phyloP scores from a whole-genome alignment of 2,113 vertebrate genomes.

The Leucopsar rothschildi region DNA sequence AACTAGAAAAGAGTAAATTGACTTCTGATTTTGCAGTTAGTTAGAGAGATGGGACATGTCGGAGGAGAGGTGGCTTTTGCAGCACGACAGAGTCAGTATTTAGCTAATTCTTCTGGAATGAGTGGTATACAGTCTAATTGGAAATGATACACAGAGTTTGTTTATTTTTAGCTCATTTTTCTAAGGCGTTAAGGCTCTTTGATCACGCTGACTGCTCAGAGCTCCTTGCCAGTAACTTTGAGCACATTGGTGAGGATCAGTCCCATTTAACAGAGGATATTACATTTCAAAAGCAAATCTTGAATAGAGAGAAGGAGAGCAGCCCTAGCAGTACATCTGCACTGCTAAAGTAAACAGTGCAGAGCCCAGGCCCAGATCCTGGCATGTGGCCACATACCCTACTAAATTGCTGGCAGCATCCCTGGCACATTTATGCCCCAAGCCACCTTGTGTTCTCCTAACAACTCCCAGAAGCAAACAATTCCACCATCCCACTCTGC shows the following conservation, averaged over 20 bases:
- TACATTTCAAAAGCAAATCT: not conserved
- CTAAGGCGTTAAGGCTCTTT: conserved; percentile 17
- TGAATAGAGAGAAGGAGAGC: not conserved
- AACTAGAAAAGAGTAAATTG: not conserved
- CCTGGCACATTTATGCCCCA: not conserved
- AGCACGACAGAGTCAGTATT: not conserved
- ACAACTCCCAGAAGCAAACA: not conserved
- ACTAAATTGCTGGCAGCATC: not conserved
- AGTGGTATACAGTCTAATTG: not conserved
- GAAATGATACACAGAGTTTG: not conserved
- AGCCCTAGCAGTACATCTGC: not conserved
- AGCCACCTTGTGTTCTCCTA: not conserved
- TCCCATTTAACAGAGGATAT: not conserved
- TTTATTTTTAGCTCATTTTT: conserved; percentile 43
- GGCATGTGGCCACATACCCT: not conserved
- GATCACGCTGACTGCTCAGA: not conserved
- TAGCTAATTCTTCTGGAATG: not conserved
- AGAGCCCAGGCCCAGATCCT: not conserved
- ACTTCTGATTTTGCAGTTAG: not conserved
- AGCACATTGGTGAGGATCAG: not conserved
- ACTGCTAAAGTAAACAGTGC: not conserved
- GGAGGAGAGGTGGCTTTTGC: not conserved
- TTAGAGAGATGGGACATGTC: not conserved
- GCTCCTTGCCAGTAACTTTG: not conserved
- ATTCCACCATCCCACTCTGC: not conserved